Evolutionary conservation across 2,888 invertebrate genomes (phyloP), one percentile per base, ranked within the genome.

Genomic region (Saturnia japonica): DNA sequence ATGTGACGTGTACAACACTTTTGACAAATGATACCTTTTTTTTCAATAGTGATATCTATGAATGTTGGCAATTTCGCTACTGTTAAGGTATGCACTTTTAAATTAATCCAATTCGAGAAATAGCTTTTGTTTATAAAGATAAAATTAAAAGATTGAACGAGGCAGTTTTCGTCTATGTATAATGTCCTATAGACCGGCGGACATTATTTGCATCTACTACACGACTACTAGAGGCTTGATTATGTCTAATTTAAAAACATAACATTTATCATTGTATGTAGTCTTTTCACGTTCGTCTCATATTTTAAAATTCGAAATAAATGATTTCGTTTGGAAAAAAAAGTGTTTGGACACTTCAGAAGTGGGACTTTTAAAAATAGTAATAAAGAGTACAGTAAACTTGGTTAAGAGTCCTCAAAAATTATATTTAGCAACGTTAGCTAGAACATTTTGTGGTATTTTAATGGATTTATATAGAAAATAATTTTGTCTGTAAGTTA

Each of bases 121-220:
- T 66, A 22, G 40, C 43, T 22, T n/a, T n/a, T 47, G 43, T 47
- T 47, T 16, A 47, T 47, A 19, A 19, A 1, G 47, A 47, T 54
- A 28, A 60, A 28, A n/a, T 51, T 16, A 47, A 1, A 40, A 2
- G 25, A 51, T 2, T 51, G 14, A 6, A 19, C 19, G 11, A 25
- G 64, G 34, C 40, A 69, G 47, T 51, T 69, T 69, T 51, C 64
- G 51, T 28, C 57, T 60, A 11, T 54, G 54, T 54, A 22, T 11
- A 60, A 25, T n/a, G 19, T 9, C 47, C 14, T 11, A 67, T 77
- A 82, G 81, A 76, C 66, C 73, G 86, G 86, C 77, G 89, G 90
- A 91, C 90, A 91, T 90, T 78, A 74, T 84, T 84, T 72, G 72
- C 71, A 75, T 83, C 86, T 88, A 90, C 87, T 81, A 78, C 75